Conservation (phyloP, 2,888 invertebrate genomes). For the Alsophila aescularia region DNA sequence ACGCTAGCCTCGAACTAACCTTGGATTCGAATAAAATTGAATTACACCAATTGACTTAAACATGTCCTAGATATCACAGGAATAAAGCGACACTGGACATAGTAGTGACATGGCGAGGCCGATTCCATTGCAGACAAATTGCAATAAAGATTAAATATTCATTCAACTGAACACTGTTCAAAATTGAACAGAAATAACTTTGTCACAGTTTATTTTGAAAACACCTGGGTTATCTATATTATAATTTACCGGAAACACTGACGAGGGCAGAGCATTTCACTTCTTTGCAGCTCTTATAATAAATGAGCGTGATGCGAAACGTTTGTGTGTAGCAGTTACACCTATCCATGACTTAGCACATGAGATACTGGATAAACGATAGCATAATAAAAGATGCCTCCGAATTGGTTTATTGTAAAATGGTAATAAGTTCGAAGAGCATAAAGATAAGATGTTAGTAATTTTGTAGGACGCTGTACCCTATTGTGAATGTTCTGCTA, state of each 20-base stretch:
- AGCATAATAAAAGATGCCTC: too few relatives aligned
- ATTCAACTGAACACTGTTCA: slow-evolving; percentile 35
- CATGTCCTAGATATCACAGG: slow-evolving; percentile 30
- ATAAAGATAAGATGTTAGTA: too few relatives aligned
- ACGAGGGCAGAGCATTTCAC: too few relatives aligned
- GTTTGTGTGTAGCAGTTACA: too few relatives aligned
- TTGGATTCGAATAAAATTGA: slow-evolving; percentile 37
- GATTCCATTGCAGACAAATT: slow-evolving; percentile 39
- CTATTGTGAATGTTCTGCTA: not conserved
- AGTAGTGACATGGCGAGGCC: slow-evolving; percentile 42
- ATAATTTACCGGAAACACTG: too few relatives aligned
- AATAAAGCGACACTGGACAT: slow-evolving; percentile 33
- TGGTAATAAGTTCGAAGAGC: slow-evolving; percentile 6
- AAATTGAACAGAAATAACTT: not conserved
- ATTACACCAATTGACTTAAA: slow-evolving; percentile 44
- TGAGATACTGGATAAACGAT: too few relatives aligned
- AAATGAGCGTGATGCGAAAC: too few relatives aligned
- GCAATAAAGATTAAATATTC: slow-evolving; percentile 52
- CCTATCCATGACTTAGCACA: too few relatives aligned
- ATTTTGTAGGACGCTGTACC: too few relatives aligned
- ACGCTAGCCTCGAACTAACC: slow-evolving; percentile 20
- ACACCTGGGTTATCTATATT: too few relatives aligned
- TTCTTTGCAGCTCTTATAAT: too few relatives aligned
- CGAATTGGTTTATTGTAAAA: not conserved
- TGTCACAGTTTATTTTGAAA: not conserved